These are phyloP conservation scores for Sarcophaga variegata DNA, from an alignment of 2,888 invertebrate species.

Conservation along the genomic window DNA sequence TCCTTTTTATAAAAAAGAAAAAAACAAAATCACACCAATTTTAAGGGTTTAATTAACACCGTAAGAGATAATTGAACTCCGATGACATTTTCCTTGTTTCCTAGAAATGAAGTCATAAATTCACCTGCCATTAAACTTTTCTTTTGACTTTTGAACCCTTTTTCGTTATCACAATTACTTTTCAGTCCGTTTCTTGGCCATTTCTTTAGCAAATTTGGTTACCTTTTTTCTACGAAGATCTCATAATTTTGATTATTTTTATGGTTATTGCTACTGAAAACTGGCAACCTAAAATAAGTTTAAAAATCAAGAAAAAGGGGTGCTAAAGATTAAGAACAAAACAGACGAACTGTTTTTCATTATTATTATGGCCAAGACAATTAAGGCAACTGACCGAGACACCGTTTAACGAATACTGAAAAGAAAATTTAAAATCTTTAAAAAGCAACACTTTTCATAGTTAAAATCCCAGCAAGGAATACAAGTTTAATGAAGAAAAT, in stretches of 20 bases:
- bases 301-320: not conserved
- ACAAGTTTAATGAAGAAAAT: slow-evolving; percentile 28
- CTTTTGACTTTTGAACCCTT: not conserved
- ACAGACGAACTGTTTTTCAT: slow-evolving; percentile 23
- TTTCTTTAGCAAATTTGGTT: not conserved
- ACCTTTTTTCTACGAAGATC: not conserved
- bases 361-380: slow-evolving; percentile 39
- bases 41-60: too few relatives aligned
- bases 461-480: slow-evolving; percentile 26
- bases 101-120: not conserved
- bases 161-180: not conserved
- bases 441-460: not conserved
- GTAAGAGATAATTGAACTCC: too few relatives aligned
- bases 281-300: not conserved
- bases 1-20: not conserved
- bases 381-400: slow-evolving; percentile 56
- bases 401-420: slow-evolving; percentile 45
- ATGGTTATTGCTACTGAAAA: not conserved
- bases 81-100: too few relatives aligned
- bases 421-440: slow-evolving; percentile 38
- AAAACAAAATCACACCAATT: slow-evolving; percentile 3
- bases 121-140: not conserved
- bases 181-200: too few relatives aligned
- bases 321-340: not conserved
- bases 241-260: not conserved